A percentile compares a stretch with the other conserved stretches of the same genome.
Evolutionary conservation across 2,797 vertebrate genomes (phyloP).

Genomic region (Limnodromus scolopaceus): DNA sequence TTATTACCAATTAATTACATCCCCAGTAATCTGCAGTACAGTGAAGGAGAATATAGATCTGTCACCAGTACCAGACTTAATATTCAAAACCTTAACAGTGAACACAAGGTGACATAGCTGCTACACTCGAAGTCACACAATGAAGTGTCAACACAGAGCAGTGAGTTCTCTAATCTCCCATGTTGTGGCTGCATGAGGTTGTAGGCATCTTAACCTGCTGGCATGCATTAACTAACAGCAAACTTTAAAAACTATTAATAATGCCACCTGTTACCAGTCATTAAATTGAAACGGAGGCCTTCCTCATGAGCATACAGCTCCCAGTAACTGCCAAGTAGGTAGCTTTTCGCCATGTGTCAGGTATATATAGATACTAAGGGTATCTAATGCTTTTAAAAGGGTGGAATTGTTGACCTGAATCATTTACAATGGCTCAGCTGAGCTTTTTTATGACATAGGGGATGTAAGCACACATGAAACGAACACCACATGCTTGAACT

Average conservation of each 20-base stretch:
- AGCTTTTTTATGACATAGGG: not conserved
- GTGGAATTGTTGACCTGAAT: not conserved
- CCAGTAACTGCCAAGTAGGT: not conserved
- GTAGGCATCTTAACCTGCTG: not conserved
- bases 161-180: not conserved
- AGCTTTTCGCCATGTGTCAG: not conserved
- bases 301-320: not conserved
- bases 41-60: not conserved
- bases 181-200: not conserved
- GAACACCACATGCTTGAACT: not conserved
- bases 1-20: not conserved
- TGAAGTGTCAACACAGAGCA: not conserved
- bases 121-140: not conserved
- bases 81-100: not conserved
- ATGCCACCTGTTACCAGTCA: not conserved
- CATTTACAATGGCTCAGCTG: not conserved
- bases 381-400: not conserved
- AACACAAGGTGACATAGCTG: not conserved
- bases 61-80: not conserved
- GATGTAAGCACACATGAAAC: not conserved
- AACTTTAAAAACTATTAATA: not conserved
- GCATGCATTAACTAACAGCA: not conserved
- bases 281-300: not conserved
- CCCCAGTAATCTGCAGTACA: not conserved
- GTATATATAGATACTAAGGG: too few relatives aligned